Conservation (phyloP, 2,797 vertebrate species). For the Eulemur rubriventer region DNA sequence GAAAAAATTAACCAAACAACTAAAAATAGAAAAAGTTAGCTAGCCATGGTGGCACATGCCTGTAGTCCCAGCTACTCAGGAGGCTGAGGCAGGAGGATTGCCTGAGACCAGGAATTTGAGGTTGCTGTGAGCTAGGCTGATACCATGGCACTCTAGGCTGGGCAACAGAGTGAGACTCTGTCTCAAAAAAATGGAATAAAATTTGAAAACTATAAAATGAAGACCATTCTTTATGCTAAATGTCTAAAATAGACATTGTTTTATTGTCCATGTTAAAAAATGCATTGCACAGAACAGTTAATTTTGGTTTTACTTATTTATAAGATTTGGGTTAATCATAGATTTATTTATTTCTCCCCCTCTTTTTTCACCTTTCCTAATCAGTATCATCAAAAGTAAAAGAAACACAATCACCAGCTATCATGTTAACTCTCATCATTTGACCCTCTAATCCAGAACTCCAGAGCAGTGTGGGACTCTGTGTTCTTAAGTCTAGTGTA, state of each 20-base stretch:
- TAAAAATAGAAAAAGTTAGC: too few species aligned
- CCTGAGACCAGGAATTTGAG: too few species aligned
- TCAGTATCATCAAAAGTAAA: constrained; percentile 15
- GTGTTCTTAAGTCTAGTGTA: background rate
- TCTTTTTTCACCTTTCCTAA: constrained; percentile 10
- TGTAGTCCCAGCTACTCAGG: too few species aligned
- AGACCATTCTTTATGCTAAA: constrained; percentile 8
- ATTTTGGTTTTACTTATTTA: constrained; percentile 30
- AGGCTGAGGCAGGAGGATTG: too few species aligned
- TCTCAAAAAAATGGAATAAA: too few species aligned
- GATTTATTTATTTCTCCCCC: background rate
- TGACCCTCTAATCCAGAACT: constrained; percentile 1
- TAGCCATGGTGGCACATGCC: too few species aligned
- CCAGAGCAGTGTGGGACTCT: background rate
- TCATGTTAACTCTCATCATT: background rate
- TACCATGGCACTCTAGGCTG: too few species aligned
- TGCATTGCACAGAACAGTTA: background rate
- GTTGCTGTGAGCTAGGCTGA: too few species aligned
- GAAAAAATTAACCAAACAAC: too few species aligned
- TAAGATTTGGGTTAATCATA: background rate
- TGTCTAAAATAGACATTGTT: background rate
- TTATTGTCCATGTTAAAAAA: background rate
- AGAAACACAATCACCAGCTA: constrained; percentile 6
- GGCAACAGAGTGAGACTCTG: too few species aligned
- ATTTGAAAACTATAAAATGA: background rate